Percentiles rank a stretch among this genome's conserved stretches.
These are phyloP conservation scores for Caprella mutica DNA, from an alignment of 2,888 invertebrate species.

Conservation along the genomic window DNA sequence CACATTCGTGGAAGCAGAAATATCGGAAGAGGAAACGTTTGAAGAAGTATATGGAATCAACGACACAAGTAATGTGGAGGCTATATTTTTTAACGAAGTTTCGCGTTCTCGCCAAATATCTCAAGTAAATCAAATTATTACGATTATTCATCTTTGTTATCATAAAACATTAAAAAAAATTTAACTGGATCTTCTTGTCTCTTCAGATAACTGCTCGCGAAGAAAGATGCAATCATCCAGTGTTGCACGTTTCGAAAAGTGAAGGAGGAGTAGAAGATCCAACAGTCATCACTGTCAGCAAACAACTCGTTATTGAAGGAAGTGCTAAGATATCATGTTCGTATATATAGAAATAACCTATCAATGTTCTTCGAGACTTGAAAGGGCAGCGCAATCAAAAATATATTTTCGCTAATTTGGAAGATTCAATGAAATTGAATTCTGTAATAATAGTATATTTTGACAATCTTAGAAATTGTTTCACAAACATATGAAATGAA, in stretches of 20 bases:
- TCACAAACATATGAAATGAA: no score
- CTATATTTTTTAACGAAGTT: conserved; percentile 9
- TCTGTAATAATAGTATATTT: no score
- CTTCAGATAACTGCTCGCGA: background rate
- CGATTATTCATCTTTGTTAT: background rate
- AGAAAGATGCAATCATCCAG: conserved; percentile 5
- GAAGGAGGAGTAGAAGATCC: conserved; percentile 12
- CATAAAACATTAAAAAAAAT: background rate
- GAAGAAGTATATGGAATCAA: background rate
- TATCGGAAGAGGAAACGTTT: background rate
- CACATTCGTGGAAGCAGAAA: background rate
- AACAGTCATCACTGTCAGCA: background rate
- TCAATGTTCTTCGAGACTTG: background rate
- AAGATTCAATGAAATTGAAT: no score
- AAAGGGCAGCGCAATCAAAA: no score
- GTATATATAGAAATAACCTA: background rate
- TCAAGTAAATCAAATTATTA: background rate
- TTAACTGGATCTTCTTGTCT: background rate
- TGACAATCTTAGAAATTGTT: no score
- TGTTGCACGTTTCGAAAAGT: background rate
- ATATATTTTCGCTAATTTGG: no score
- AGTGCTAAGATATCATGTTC: conserved; percentile 10
- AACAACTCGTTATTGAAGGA: conserved; percentile 10
- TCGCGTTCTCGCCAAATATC: conserved; percentile 7
- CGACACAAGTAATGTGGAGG: background rate